phyloP scores from a whole-genome alignment of 2,113 vertebrate species.

The Tragelaphus buxtoni region DNA sequence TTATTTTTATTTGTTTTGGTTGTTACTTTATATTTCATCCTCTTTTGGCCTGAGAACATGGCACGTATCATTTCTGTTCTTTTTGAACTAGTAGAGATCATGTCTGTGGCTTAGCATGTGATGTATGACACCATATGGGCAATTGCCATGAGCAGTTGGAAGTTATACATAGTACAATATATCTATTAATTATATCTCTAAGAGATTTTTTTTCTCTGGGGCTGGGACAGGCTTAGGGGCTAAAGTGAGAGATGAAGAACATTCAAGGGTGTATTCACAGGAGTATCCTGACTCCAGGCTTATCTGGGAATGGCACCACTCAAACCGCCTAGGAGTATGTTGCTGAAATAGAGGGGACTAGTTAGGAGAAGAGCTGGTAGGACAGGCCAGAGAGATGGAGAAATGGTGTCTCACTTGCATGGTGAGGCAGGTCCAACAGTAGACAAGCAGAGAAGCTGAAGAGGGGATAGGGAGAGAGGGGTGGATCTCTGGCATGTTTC shows the following conservation, averaged over 20 bases:
- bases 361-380: background rate
- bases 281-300: background rate
- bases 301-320: background rate
- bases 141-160: background rate
- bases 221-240: background rate
- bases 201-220: background rate
- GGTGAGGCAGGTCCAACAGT: background rate
- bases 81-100: background rate
- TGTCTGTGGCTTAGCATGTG: background rate
- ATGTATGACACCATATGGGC: background rate
- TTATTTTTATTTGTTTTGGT: conserved; percentile 49
- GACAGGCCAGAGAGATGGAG: background rate
- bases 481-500: background rate
- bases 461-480: background rate
- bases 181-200: background rate
- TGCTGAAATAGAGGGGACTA: background rate
- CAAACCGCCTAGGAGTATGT: background rate
- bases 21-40: conserved; percentile 25
- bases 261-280: background rate
- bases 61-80: background rate
- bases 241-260: background rate
- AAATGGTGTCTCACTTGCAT: background rate
- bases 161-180: background rate
- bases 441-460: background rate
- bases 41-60: conserved; percentile 4